Conservation (phyloP, 2,113 vertebrate genomes). For the Nanorana parkeri region DNA sequence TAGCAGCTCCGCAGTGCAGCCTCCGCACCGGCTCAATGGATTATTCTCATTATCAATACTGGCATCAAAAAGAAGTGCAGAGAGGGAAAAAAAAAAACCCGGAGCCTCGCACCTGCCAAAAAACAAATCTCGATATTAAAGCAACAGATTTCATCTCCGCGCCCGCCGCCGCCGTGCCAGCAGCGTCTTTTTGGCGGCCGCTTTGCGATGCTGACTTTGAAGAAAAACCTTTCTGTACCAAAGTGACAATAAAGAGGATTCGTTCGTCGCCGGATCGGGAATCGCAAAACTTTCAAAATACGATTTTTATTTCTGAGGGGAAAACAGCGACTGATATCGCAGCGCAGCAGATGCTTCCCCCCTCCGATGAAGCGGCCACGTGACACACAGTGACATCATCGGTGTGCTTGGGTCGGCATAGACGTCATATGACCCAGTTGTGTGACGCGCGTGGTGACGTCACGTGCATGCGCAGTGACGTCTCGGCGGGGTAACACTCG, state of each 20-base stretch:
- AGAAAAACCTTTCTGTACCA: background rate
- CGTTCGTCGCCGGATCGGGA: too few relatives aligned
- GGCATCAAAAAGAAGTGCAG: slow-evolving; percentile 10
- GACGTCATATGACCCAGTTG: too few relatives aligned
- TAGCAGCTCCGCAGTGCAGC: background rate
- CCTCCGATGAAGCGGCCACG: too few relatives aligned
- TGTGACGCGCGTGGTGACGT: too few relatives aligned
- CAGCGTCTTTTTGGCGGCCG: background rate
- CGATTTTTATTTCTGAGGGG: too few relatives aligned
- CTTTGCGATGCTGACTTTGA: background rate
- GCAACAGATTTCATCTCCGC: slow-evolving; percentile 9
- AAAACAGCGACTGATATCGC: too few relatives aligned
- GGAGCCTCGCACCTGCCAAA: slow-evolving; percentile 66
- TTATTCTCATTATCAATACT: slow-evolving; percentile 63
- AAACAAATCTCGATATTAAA: slow-evolving; percentile 36
- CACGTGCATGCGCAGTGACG: too few relatives aligned
- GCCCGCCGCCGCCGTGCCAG: slow-evolving; percentile 2
- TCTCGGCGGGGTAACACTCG: too few relatives aligned
- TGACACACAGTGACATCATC: too few relatives aligned
- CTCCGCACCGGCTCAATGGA: slow-evolving; percentile 62
- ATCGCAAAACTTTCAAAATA: too few relatives aligned
- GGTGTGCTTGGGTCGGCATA: too few relatives aligned
- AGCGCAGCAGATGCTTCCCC: too few relatives aligned
- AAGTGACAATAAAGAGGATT: background rate
- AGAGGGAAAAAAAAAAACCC: slow-evolving; percentile 56